Base-by-base conservation (phyloP, 2,888 invertebrate genomes). In the Pseudococcus jackbeardsleyi region DNA sequence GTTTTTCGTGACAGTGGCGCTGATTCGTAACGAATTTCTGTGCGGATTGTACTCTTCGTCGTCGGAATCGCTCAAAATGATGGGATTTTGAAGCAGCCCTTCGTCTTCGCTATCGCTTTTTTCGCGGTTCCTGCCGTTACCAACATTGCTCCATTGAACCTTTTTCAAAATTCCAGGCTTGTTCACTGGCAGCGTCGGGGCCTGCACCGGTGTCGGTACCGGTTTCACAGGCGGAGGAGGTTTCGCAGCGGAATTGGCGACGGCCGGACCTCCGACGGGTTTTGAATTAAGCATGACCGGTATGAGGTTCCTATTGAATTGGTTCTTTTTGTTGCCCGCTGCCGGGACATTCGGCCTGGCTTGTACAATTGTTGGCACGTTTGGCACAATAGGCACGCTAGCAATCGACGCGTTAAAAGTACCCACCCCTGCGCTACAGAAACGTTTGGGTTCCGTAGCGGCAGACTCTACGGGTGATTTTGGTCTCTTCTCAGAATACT, bases 51-150 rank as follows among this genome's bases (percentile, higher is more conserved):
- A 54, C 15, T 17, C 68, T 22, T 88, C 88, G 4, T 88, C 88
- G 22, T 88, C 88, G 50, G 88, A 88, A 88, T 88, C 88, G 22
- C 72, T 88, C 7, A 68, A 39, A 39, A 88, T 88, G 22, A 88
- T 82, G 8, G 79, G 50, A 26, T 88, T 88, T 5, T 7, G 33
- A 9, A 50, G 59, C 5, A 48, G 72, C 12, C 39, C 84, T 84
- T 84, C 84, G 1, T 50, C 54, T 26, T 84, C 84, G 26, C 19
- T 50, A 19, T 54, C 54, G n/a, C 50, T 84, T 4, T 84, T 48
- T 15, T 46, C 17, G 26, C 33, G 7, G 15, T 54, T 46, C 0
- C 26, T 54, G 4, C 54, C 54, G 33, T 26, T 84, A 33, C 54
- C 15, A 6, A 50, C 1, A 19, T 84, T 6, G 7, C 1, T 39